phyloP scores from a whole-genome alignment of 2,797 vertebrate species.

The Catostomus latipinnis region DNA sequence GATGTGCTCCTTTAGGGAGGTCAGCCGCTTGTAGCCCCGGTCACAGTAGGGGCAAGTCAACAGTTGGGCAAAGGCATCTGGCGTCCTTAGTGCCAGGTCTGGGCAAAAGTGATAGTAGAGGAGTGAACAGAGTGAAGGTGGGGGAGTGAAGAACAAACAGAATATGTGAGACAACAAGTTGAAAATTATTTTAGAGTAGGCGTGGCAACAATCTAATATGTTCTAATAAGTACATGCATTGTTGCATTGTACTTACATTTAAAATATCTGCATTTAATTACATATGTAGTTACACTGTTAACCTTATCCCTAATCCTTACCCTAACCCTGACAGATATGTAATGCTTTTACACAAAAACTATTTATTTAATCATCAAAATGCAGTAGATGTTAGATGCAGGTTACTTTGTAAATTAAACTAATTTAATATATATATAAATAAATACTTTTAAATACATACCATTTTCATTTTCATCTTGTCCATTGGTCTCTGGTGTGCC shows the following conservation, averaged over 20 bases:
- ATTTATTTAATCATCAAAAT: too few species aligned
- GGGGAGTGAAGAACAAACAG: constrained; percentile 62
- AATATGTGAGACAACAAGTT: constrained; percentile 39
- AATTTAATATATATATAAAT: neutral
- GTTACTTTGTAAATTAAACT: neutral
- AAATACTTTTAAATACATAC: constrained; percentile 68
- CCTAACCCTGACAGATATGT: too few species aligned
- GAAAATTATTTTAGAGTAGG: too few species aligned
- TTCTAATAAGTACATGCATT: too few species aligned
- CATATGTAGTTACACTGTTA: too few species aligned
- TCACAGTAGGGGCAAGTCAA: constrained; percentile 97
- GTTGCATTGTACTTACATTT: too few species aligned
- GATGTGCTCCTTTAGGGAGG: constrained; percentile 98
- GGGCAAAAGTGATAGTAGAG: constrained; percentile 59
- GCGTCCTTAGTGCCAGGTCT: constrained; percentile 89
- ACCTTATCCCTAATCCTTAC: too few species aligned
- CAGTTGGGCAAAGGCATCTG: constrained; percentile 95
- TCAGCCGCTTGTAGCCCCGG: constrained; percentile 95
- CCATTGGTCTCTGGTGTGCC: constrained; percentile 90
- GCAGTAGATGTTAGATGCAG: neutral
- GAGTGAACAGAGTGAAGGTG: constrained; percentile 61
- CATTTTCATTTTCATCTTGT: constrained; percentile 86
- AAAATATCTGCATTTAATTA: too few species aligned
- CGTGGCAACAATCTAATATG: too few species aligned
- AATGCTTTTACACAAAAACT: too few species aligned